Percentiles rank a stretch among this genome's conserved stretches.
Evolutionary conservation across 1,140 invertebrate species (phyloP).

Genomic region (Drosophila suzukii): DNA sequence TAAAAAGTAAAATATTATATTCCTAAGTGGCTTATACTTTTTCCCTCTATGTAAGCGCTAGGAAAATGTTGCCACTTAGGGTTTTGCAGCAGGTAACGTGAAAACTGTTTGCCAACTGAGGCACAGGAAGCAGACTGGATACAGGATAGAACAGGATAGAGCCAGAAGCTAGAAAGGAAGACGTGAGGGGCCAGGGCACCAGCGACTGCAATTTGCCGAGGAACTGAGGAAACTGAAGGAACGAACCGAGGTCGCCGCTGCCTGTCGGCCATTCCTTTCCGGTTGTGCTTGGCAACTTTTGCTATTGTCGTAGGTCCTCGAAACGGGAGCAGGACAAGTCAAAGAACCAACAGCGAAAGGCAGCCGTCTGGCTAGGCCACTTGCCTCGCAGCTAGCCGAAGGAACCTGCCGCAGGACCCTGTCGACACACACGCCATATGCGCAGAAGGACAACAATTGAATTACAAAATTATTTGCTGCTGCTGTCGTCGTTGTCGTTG

Average conservation of each 20-base stretch:
- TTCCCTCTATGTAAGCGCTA: slow-evolving; percentile 3
- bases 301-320: slow-evolving; percentile 78
- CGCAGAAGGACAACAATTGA: slow-evolving; percentile 73
- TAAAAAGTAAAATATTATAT: no score
- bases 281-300: slow-evolving; percentile 62
- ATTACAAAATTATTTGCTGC: slow-evolving; percentile 75
- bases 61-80: slow-evolving; percentile 37
- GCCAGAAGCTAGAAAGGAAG: slow-evolving; percentile 3
- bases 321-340: slow-evolving; percentile 52
- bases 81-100: slow-evolving; percentile 34
- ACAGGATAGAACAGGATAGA: slow-evolving; percentile 28
- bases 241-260: slow-evolving; percentile 35
- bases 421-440: slow-evolving; percentile 53
- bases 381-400: slow-evolving; percentile 52
- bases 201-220: slow-evolving; percentile 47
- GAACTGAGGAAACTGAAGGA: slow-evolving; percentile 2
- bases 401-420: slow-evolving; percentile 48
- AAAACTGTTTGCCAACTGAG: slow-evolving; percentile 42
- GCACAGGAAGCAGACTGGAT: slow-evolving; percentile 24
- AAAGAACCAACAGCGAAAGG: slow-evolving; percentile 20
- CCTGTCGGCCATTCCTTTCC: slow-evolving; percentile 63
- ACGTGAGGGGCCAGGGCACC: slow-evolving; percentile 1
- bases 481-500: slow-evolving; percentile 28
- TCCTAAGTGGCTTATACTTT: no score
- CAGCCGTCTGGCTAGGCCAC: slow-evolving; percentile 48